These are phyloP conservation scores for Ispidina picta DNA, from an alignment of 2,797 vertebrate species.

Conservation along the genomic window DNA sequence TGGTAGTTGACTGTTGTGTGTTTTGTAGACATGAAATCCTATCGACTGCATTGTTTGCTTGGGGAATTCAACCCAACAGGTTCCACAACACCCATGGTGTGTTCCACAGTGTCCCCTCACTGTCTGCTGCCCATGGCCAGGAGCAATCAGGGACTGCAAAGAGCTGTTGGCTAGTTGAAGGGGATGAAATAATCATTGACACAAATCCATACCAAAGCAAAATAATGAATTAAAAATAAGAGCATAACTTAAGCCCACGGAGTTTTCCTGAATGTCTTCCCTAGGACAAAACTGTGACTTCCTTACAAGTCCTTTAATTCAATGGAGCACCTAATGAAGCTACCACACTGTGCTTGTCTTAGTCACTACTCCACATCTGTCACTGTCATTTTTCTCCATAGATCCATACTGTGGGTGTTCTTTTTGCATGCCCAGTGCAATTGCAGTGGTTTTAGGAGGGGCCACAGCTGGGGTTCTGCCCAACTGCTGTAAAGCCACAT, in stretches of 20 bases:
- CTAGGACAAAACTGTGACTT: neutral
- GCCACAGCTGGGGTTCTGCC: neutral
- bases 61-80: neutral
- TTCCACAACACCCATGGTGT: accelerated
- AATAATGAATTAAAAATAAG: accelerated
- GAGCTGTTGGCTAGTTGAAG: neutral
- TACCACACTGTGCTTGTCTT: too few species aligned
- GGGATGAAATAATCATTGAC: neutral
- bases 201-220: neutral
- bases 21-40: neutral
- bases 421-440: accelerated
- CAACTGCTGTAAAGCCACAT: neutral
- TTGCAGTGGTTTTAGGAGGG: neutral
- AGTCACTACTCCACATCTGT: neutral
- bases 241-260: neutral
- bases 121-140: neutral
- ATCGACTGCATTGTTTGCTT: neutral
- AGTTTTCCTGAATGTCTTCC: neutral
- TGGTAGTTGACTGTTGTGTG: neutral
- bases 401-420: neutral
- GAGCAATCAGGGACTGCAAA: neutral
- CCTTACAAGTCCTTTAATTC: neutral
- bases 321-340: neutral
- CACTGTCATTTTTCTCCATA: neutral
- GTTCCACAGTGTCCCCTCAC: accelerated